These are phyloP conservation scores for Oreocharis arfaki DNA, from an alignment of 2,113 vertebrate species.

Conservation along the genomic window DNA sequence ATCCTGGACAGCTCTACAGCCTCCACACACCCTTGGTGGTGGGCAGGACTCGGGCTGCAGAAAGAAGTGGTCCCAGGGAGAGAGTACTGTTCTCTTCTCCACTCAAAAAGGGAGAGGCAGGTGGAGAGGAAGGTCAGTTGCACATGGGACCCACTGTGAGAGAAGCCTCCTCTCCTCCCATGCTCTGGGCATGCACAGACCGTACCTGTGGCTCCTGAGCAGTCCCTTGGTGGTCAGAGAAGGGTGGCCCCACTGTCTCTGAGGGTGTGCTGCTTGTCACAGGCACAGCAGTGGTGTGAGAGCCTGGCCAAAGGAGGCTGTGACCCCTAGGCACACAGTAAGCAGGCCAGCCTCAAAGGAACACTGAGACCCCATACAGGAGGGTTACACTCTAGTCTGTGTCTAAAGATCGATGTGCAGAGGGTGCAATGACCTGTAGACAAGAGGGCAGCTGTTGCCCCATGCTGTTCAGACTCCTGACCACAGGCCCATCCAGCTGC, in stretches of 20 bases:
- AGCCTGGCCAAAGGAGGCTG: not conserved
- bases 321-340: not conserved
- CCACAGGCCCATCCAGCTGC: not conserved
- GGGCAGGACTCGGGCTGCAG: not conserved
- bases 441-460: not conserved
- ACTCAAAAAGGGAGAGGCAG: not conserved
- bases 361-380: not conserved
- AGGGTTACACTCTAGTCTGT: not conserved
- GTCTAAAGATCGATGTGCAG: not conserved
- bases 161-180: not conserved
- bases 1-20: not conserved
- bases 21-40: not conserved
- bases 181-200: not conserved
- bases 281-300: not conserved
- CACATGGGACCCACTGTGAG: not conserved
- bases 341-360: not conserved
- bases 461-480: not conserved
- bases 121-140: not conserved
- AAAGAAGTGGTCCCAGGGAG: not conserved
- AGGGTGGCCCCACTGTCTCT: not conserved
- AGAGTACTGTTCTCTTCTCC: not conserved
- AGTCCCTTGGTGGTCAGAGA: not conserved
- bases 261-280: accelerated
- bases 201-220: not conserved
- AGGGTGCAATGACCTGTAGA: not conserved